These are phyloP conservation scores for Artibeus jamaicensis DNA, from an alignment of 2,797 vertebrate species.

Conservation along the genomic window DNA sequence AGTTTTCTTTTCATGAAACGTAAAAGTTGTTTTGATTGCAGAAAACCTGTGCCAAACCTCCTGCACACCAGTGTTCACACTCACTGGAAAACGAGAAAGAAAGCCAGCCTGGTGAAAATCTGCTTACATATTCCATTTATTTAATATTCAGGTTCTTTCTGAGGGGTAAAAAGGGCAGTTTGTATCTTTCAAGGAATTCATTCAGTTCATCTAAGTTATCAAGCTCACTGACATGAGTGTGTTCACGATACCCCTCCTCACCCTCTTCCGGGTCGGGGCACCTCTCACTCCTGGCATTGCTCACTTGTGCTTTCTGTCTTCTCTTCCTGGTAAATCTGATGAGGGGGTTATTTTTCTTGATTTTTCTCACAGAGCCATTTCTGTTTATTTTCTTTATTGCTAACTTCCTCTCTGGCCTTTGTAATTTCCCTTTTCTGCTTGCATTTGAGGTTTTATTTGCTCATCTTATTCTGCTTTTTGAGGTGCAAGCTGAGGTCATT, in stretches of 20 bases:
- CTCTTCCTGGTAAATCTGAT: neutral
- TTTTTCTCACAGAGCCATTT: neutral
- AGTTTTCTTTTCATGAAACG: neutral
- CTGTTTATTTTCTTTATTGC: neutral
- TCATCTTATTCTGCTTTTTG: neutral
- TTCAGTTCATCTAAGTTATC: neutral
- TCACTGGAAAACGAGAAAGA: neutral
- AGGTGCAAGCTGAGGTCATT: neutral
- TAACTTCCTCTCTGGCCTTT: neutral
- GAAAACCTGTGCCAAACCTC: neutral
- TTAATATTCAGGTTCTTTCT: neutral
- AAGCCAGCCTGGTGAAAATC: neutral
- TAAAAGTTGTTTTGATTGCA: neutral
- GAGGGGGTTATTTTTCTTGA: neutral
- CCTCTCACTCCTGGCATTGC: neutral
- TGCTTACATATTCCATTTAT: too few relatives aligned
- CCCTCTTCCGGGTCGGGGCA: neutral
- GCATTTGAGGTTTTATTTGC: neutral
- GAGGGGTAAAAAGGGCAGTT: neutral
- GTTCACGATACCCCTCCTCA: neutral
- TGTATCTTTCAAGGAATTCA: neutral
- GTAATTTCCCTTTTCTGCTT: neutral
- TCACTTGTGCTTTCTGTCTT: neutral
- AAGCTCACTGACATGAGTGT: neutral
- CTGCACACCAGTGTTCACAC: neutral